Evolutionary conservation across 2,888 invertebrate species (phyloP).

Genomic region (Platycheirus albimanus): DNA sequence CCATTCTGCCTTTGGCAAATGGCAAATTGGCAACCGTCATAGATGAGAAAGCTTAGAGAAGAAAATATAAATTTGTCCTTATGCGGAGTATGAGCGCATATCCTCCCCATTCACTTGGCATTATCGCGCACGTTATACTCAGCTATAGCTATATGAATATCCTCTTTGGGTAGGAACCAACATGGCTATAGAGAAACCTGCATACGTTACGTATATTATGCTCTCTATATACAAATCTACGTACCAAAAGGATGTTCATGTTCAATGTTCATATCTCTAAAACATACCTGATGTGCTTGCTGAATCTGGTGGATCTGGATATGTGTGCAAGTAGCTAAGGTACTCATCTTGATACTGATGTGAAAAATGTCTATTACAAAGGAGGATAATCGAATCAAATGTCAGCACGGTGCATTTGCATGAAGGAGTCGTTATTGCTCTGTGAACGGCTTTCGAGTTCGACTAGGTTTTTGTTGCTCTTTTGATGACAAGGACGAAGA

Average conservation of each 20-base stretch:
- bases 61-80: not conserved
- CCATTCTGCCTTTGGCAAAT: constrained; percentile 54
- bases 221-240: not conserved
- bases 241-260: not conserved
- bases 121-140: constrained; percentile 28
- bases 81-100: constrained; percentile 9
- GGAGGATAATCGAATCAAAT: constrained; percentile 69
- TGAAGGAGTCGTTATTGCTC: constrained; percentile 52
- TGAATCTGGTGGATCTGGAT: not conserved
- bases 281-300: not conserved
- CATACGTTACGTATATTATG: not conserved
- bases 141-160: constrained; percentile 1
- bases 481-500: not conserved
- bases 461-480: constrained; percentile 27
- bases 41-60: constrained; percentile 43
- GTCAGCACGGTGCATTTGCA: constrained; percentile 68
- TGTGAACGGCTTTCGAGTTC: constrained; percentile 36
- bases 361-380: constrained; percentile 67
- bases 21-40: constrained; percentile 61
- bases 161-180: constrained; percentile 3
- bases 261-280: not conserved
- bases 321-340: constrained; percentile 36
- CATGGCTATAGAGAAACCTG: not conserved
- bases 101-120: constrained; percentile 13
- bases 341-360: constrained; percentile 53